Evolutionary conservation across 2,888 invertebrate species (phyloP).

Genomic region (Xestoiulus laeticollis): DNA sequence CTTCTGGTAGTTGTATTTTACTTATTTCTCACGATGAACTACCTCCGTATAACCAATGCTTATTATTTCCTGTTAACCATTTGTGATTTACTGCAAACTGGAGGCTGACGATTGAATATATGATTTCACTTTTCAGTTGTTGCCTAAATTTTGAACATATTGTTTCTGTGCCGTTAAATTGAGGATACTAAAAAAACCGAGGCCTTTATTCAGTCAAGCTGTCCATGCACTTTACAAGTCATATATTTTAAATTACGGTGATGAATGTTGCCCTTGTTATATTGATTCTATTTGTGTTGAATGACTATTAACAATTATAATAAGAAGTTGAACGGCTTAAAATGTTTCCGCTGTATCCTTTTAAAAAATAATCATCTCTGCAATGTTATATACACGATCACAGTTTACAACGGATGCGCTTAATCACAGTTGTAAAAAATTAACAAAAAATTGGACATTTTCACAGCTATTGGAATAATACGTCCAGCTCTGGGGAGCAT

Average conservation of each 20-base stretch:
- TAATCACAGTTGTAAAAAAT: no score
- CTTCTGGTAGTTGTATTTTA: neutral
- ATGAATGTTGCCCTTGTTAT: constrained; percentile 34
- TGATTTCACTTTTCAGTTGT: neutral
- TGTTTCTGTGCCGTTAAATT: neutral
- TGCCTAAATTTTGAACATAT: neutral
- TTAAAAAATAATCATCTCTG: neutral
- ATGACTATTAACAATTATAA: constrained; percentile 36
- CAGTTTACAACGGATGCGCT: no score
- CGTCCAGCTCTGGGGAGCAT: constrained; percentile 36
- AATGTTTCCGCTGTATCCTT: neutral
- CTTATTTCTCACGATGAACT: neutral
- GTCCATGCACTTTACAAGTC: constrained; percentile 4
- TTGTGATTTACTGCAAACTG: neutral
- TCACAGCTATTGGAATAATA: neutral
- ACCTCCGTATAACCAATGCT: neutral
- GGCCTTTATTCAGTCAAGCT: constrained; percentile 35
- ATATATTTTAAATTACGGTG: constrained; percentile 6
- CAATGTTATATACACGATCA: no score
- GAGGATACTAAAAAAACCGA: constrained; percentile 14
- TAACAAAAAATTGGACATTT: neutral
- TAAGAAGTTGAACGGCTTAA: neutral
- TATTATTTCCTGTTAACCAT: neutral
- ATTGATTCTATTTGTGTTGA: constrained; percentile 34
- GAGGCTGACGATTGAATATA: neutral